Evolutionary conservation across 2,888 invertebrate species (phyloP), one percentile per base, ranked within the genome.

Genomic region (Cephus rjabovi): DNA sequence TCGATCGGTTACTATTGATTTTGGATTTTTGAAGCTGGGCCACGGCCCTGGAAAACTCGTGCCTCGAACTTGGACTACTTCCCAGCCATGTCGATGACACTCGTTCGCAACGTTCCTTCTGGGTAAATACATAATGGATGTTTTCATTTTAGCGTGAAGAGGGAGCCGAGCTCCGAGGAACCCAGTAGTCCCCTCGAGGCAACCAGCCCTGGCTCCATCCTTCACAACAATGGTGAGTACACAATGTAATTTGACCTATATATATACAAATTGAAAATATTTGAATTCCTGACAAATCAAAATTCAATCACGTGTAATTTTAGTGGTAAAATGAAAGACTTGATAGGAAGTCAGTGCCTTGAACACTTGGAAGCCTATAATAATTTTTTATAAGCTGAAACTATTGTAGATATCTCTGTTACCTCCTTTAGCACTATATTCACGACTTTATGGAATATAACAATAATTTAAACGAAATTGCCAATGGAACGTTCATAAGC

Each of bases 201-300:
- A 78, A 89, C 89, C 86, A 91, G 91, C 85, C 91, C 91, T 76
- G 90, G 89, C 79, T 91, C 91, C 80, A 91, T 90, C 84, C 85
- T 91, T 82, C 90, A 90, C 86, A 91, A 90, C 88, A 90, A 89
- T 87, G 91, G 91, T 91, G 86, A 91, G 91, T 87, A 79, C 69
- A 73, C 23, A 6, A 12, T 12, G 6, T 33, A 30, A 33, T 71
- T 33, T 71, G 71, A 12, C 71, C 71, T 33, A 33, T 71, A 71
- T 71, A 15, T 71, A 9, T 33, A 33, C 15, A 71, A 6, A 71
- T n/a, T 30, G 12, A 33, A 71, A 1, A 33, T 4, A 11, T 33
- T 33, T 33, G 30, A 71, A 71, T 71, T 33, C 12, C 11, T 9
- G 30, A 71, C 9, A 12, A 71, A 71, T 40, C 40, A 9, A 40